These are phyloP conservation scores for Agrilus cyanescens DNA, from an alignment of 2,888 invertebrate genomes.

Conservation along the genomic window DNA sequence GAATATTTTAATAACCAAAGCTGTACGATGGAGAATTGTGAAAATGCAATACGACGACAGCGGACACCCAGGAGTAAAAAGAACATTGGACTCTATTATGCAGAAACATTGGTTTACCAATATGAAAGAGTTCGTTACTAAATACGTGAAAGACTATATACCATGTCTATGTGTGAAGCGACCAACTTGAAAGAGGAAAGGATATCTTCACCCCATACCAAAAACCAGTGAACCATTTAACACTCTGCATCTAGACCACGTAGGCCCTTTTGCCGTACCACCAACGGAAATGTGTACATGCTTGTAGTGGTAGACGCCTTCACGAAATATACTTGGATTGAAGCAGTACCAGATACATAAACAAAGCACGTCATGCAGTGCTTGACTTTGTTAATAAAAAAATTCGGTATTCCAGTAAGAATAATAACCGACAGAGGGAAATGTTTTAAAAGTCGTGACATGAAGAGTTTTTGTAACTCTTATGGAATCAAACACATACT, in stretches of 20 bases:
- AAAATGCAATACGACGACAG: constrained; percentile 23
- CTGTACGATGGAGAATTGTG: constrained; percentile 19
- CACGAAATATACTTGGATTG: constrained; percentile 1
- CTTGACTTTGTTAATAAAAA: constrained; percentile 5
- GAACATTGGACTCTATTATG: constrained; percentile 17
- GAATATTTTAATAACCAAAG: neutral
- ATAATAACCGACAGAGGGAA: constrained; percentile 4
- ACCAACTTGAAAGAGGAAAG: constrained; percentile 12
- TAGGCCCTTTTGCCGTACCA: constrained; percentile 5
- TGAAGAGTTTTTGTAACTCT: constrained; percentile 6
- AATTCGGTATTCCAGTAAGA: constrained; percentile 4
- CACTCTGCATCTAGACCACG: constrained; percentile 9
- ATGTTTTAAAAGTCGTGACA: constrained; percentile 3
- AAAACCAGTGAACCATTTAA: constrained; percentile 7
- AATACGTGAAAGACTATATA: constrained; percentile 20
- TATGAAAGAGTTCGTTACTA: constrained; percentile 19
- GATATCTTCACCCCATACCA: constrained; percentile 10
- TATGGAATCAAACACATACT: neutral
- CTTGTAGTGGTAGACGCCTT: constrained; percentile 7
- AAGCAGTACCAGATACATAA: neutral
- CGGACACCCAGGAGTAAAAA: constrained; percentile 19
- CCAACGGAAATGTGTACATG: constrained; percentile 3
- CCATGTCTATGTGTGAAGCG: constrained; percentile 22
- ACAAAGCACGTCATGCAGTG: neutral
- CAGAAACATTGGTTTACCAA: constrained; percentile 22